A percentile compares a stretch with the other conserved stretches of the same genome.
These are phyloP conservation scores for Oreocharis arfaki DNA, from an alignment of 2,113 vertebrate species.

Conservation along the genomic window DNA sequence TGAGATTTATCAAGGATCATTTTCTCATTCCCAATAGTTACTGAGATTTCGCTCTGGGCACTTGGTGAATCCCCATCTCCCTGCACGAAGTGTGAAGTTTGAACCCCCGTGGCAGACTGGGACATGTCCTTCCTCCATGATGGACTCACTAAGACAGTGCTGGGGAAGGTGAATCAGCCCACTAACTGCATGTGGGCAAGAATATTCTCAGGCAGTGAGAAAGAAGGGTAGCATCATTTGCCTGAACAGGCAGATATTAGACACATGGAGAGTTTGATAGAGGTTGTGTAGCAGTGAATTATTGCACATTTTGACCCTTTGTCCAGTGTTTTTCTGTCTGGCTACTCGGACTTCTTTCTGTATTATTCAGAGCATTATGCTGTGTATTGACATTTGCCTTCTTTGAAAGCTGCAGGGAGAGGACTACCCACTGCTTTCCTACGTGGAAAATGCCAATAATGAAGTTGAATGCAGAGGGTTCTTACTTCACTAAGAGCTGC, in stretches of 20 bases:
- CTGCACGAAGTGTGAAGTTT: not conserved
- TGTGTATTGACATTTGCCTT: not conserved
- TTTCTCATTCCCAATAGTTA: not conserved
- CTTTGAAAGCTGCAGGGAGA: slow-evolving; percentile 14
- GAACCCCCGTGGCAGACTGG: not conserved
- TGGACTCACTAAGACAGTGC: not conserved
- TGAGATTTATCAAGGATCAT: not conserved
- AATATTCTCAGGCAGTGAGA: not conserved
- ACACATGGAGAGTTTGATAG: not conserved
- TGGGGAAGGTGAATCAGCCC: not conserved
- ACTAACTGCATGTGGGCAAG: not conserved
- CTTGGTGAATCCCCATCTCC: not conserved
- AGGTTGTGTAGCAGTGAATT: not conserved
- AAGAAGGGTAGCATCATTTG: not conserved
- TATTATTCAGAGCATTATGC: not conserved
- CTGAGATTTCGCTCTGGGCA: not conserved
- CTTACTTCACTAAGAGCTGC: not conserved
- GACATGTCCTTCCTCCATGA: not conserved
- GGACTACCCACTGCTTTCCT: not conserved
- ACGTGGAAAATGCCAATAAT: not conserved
- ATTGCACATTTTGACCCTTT: not conserved
- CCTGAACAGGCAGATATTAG: not conserved
- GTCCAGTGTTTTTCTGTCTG: not conserved
- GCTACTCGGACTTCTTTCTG: not conserved
- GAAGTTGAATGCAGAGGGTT: not conserved